These are phyloP conservation scores for Oryzias sinensis DNA, from an alignment of 2,797 vertebrate genomes.

Conservation along the genomic window DNA sequence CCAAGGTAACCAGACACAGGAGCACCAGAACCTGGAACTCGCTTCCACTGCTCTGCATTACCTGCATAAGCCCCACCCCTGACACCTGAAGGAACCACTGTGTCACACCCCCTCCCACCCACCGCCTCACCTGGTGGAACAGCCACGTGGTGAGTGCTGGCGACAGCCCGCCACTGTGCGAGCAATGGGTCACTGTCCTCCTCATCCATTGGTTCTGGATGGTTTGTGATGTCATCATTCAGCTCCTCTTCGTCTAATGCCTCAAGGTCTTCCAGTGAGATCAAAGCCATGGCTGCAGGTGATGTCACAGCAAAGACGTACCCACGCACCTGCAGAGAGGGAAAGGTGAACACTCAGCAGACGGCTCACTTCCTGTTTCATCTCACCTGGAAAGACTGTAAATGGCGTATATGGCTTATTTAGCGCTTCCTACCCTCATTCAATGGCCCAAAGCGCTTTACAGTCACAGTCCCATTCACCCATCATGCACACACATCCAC, in stretches of 20 bases:
- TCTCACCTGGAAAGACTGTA: no score
- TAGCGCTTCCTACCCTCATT: no score
- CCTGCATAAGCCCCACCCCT: neutral
- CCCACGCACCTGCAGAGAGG: no score
- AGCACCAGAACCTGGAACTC: no score
- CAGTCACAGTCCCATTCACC: no score
- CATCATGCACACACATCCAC: no score
- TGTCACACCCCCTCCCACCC: neutral
- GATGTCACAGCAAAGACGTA: neutral
- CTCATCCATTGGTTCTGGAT: slow-evolving; percentile 62
- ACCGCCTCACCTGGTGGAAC: slow-evolving; percentile 76
- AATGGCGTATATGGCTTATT: no score
- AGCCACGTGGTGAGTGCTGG: slow-evolving; percentile 81
- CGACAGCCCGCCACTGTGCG: slow-evolving; percentile 80
- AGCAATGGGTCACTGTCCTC: slow-evolving; percentile 69
- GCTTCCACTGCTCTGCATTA: no score
- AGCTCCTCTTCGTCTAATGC: slow-evolving; percentile 75
- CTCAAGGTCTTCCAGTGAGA: slow-evolving; percentile 82
- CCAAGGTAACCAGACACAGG: neutral
- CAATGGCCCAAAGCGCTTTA: no score
- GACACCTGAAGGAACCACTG: neutral
- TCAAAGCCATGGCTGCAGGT: slow-evolving; percentile 76
- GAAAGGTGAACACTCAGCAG: no score
- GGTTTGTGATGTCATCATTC: slow-evolving; percentile 65
- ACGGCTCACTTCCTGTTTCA: no score